These are phyloP conservation scores for Xylota segnis DNA, from an alignment of 2,888 invertebrate genomes.

Conservation along the genomic window DNA sequence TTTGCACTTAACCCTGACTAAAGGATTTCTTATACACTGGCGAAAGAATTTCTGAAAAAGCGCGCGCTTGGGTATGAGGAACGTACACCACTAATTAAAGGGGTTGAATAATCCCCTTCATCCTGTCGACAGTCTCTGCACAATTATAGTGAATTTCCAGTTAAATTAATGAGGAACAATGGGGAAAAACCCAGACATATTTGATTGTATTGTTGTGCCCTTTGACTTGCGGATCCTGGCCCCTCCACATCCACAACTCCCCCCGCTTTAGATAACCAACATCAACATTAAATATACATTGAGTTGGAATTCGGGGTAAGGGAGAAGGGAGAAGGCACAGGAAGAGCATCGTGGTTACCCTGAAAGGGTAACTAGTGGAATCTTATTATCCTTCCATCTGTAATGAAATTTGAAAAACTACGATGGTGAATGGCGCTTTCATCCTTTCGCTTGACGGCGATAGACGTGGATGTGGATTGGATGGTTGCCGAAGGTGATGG, in stretches of 20 bases:
- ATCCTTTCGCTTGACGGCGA: slow-evolving; percentile 38
- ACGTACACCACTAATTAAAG: slow-evolving; percentile 71
- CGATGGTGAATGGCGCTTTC: slow-evolving; percentile 42
- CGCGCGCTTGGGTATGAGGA: not conserved
- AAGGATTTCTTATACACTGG: slow-evolving; percentile 6
- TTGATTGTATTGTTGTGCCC: slow-evolving; percentile 65
- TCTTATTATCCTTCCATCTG: slow-evolving; percentile 74
- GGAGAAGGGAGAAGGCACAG: not conserved
- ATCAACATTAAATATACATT: slow-evolving; percentile 74
- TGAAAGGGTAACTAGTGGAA: slow-evolving; percentile 74
- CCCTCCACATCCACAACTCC: not conserved
- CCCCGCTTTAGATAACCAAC: slow-evolving; percentile 31
- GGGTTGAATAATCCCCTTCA: slow-evolving; percentile 60
- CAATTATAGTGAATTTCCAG: slow-evolving; percentile 58
- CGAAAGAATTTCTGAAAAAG: slow-evolving; percentile 15
- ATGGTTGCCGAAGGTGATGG: not conserved
- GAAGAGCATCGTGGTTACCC: slow-evolving; percentile 52
- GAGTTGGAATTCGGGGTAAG: slow-evolving; percentile 2
- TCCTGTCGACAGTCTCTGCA: not conserved
- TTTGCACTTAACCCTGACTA: slow-evolving; percentile 62
- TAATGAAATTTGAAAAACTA: slow-evolving; percentile 68
- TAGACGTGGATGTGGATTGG: slow-evolving; percentile 3
- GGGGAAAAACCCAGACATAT: slow-evolving; percentile 66
- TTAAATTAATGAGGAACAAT: slow-evolving; percentile 61
- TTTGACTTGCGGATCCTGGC: slow-evolving; percentile 23